These are phyloP conservation scores for Ceryle rudis DNA, from an alignment of 2,797 vertebrate species.

Conservation along the genomic window DNA sequence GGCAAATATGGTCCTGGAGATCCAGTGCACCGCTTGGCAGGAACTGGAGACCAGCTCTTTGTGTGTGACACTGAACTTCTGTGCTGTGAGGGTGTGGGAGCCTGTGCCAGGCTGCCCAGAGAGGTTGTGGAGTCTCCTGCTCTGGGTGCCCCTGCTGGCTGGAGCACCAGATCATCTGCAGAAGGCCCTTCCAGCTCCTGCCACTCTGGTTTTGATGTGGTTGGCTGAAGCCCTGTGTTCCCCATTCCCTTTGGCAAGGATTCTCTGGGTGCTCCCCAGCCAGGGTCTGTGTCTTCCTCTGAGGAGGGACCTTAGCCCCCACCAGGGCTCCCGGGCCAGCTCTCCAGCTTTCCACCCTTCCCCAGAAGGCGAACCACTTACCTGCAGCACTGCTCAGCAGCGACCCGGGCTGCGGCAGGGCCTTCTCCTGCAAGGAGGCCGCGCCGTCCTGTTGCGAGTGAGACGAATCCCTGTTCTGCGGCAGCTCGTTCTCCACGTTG, in stretches of 20 bases:
- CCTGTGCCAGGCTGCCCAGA: neutral
- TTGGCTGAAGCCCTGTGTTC: fast-evolving
- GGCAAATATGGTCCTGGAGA: fast-evolving
- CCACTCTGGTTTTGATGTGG: neutral
- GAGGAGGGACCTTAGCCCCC: neutral
- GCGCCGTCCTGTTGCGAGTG: neutral
- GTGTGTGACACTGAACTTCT: neutral
- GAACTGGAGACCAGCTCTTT: neutral
- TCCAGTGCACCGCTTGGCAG: fast-evolving
- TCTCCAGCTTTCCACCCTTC: neutral
- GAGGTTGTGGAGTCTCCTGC: neutral
- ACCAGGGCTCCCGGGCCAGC: fast-evolving
- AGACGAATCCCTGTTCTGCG: constrained; percentile 55
- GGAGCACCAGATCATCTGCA: neutral
- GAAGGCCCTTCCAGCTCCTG: neutral
- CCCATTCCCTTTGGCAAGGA: neutral
- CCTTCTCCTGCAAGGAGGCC: neutral
- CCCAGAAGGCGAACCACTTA: constrained; percentile 24
- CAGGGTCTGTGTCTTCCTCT: fast-evolving
- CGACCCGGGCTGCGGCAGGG: neutral
- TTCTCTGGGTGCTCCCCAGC: neutral
- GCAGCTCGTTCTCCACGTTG: neutral
- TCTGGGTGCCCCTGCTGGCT: neutral
- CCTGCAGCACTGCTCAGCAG: constrained; percentile 61
- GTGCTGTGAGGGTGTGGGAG: neutral